Evolutionary conservation across 2,797 vertebrate genomes (phyloP).

Genomic region (Moxostoma hubbsi): DNA sequence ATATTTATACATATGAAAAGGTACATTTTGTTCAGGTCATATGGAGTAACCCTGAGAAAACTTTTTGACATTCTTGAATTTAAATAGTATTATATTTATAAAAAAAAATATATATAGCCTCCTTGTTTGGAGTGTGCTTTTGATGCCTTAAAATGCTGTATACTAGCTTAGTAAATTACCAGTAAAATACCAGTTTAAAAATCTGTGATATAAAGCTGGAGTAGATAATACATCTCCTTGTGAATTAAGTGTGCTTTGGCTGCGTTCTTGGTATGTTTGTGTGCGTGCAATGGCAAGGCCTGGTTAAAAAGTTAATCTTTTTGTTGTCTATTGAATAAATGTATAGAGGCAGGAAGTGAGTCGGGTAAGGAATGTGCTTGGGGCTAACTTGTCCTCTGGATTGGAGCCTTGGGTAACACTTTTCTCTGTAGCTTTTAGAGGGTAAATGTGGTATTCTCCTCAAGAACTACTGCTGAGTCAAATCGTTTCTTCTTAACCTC

Average conservation of each 20-base stretch:
- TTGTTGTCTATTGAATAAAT: conserved; percentile 53
- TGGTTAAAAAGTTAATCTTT: conserved; percentile 50
- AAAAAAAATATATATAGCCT: too few species aligned
- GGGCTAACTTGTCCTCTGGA: conserved; percentile 57
- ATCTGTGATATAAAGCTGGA: neutral
- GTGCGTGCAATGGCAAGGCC: conserved; percentile 1
- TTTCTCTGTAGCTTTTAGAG: conserved; percentile 43
- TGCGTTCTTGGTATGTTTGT: conserved; percentile 13
- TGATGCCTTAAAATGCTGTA: neutral
- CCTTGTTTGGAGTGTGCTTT: too few species aligned
- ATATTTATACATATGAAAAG: too few species aligned
- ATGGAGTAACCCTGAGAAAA: too few species aligned
- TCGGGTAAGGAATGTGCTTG: conserved; percentile 51
- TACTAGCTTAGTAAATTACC: neutral
- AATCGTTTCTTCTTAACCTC: conserved; percentile 13
- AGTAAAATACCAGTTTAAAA: neutral
- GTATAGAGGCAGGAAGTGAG: conserved; percentile 54
- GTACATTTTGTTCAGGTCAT: too few species aligned
- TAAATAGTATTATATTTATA: too few species aligned
- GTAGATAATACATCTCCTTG: conserved; percentile 14
- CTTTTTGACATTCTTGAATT: too few species aligned
- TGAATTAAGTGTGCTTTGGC: conserved; percentile 38
- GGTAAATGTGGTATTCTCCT: conserved; percentile 55
- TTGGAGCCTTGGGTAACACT: conserved; percentile 59
- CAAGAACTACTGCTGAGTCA: conserved; percentile 39